Percentiles rank a stretch among this genome's conserved stretches.
Evolutionary conservation across 2,888 invertebrate species (phyloP).

Genomic region (Cryptocephalus primarius): DNA sequence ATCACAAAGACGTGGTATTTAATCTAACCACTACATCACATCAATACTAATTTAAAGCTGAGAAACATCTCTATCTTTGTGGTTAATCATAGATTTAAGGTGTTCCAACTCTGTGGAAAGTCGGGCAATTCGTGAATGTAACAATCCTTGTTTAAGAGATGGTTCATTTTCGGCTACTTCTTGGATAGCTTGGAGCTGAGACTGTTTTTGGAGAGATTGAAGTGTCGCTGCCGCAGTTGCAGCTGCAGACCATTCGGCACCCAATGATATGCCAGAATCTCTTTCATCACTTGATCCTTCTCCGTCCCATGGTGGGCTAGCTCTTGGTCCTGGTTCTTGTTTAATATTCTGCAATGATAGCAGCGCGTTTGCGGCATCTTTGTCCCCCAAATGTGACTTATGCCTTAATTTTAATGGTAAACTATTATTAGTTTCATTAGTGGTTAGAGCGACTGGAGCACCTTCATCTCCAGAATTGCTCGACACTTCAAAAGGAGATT

Average conservation of each 20-base stretch:
- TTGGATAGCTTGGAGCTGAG: conserved; percentile 30
- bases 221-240: conserved; percentile 30
- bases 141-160: conserved; percentile 60
- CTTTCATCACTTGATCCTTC: conserved; percentile 85
- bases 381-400: conserved; percentile 82
- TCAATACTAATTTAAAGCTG: conserved; percentile 12
- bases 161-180: conserved; percentile 38
- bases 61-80: conserved; percentile 35
- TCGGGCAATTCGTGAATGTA: conserved; percentile 77
- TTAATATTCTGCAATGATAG: conserved; percentile 78
- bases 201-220: conserved; percentile 30
- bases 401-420: conserved; percentile 84
- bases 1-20: conserved; percentile 19
- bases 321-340: conserved; percentile 69
- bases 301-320: conserved; percentile 77
- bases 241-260: conserved; percentile 51
- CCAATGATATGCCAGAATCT: conserved; percentile 80
- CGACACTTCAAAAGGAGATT: conserved; percentile 72
- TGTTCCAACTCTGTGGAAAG: conserved; percentile 86
- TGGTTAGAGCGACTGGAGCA: conserved; percentile 32
- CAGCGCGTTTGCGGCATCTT: conserved; percentile 73
- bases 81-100: conserved; percentile 71
- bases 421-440: conserved; percentile 59
- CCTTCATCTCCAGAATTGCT: conserved; percentile 58
- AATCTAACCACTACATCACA: conserved; percentile 16